Percentiles rank a stretch among this genome's conserved stretches.
These are phyloP conservation scores for Euspilapteryx auroguttella DNA, from an alignment of 2,888 invertebrate genomes.

Conservation along the genomic window DNA sequence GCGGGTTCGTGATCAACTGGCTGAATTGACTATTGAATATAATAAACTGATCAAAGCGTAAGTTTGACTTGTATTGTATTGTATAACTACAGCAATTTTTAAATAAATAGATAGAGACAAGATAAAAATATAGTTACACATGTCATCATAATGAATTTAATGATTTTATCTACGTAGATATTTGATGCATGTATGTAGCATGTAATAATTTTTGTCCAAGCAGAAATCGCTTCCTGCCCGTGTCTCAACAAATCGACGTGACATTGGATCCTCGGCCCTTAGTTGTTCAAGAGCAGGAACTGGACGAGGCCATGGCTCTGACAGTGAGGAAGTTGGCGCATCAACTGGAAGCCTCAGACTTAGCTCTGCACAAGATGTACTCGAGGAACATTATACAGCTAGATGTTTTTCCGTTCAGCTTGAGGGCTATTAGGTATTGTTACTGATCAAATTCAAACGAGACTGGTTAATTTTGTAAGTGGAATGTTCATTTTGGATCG, in stretches of 20 bases:
- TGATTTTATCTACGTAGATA: too few relatives aligned
- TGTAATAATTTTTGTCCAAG: too few relatives aligned
- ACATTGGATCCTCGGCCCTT: slow-evolving; percentile 70
- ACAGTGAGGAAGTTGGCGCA: slow-evolving; percentile 68
- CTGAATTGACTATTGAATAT: slow-evolving; percentile 59
- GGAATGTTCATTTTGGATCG: too few relatives aligned
- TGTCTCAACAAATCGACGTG: slow-evolving; percentile 65
- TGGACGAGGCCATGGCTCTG: slow-evolving; percentile 64
- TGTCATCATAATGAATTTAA: too few relatives aligned
- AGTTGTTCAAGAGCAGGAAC: slow-evolving; percentile 57
- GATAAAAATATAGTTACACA: too few relatives aligned
- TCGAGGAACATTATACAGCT: slow-evolving; percentile 68
- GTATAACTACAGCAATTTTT: too few relatives aligned
- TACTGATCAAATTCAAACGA: too few relatives aligned
- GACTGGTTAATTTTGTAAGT: too few relatives aligned
- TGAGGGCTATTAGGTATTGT: slow-evolving; percentile 57
- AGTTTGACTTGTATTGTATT: too few relatives aligned
- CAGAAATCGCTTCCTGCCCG: slow-evolving; percentile 62
- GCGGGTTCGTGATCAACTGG: slow-evolving; percentile 54
- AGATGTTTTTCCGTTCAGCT: slow-evolving; percentile 64
- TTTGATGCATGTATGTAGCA: too few relatives aligned
- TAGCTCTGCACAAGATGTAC: slow-evolving; percentile 64
- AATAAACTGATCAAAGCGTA: slow-evolving; percentile 56
- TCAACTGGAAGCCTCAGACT: slow-evolving; percentile 69
- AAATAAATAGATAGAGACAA: too few relatives aligned